Base-by-base conservation (phyloP, 2,113 vertebrate genomes). In the Heptranchias perlo region DNA sequence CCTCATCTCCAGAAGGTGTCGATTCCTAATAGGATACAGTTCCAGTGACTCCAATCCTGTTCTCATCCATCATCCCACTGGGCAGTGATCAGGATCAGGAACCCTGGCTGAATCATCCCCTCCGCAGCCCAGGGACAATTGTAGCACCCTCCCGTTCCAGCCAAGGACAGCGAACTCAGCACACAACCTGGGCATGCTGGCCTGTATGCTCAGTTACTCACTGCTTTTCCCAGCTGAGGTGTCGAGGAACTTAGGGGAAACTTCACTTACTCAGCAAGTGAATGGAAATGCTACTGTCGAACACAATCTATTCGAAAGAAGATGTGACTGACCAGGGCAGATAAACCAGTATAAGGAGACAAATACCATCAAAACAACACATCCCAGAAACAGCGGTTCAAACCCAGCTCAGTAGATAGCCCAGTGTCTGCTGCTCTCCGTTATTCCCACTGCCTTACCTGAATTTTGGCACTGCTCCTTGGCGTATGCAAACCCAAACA, bases 401-500 rank as follows among this genome's bases (percentile, higher is more conserved):
- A 58, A 58, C 58, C 58, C 58, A 58, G 58, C 58, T 3, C 58
- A 58, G 58, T 10, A 4, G 8, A 10, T 58, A 58, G 11, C 52
- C 2, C 31, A 39, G n/a, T 78, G 87, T 14, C 28, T 21, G 35
- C 54, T 5, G 3, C 4, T 0, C 87, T 7, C 13, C 31, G 35
- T 23, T 21, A 95, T 52, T 95, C 8, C 23, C 64, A 49, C 44
- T 28, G 11, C 28, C 0, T 96, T 98, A 99, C 99, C 98, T 98
- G 98, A 97, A 97, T 98, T 98, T 97, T 99, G 98, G 97, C 99
- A 99, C 96, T 98, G 98, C 96, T 98, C 98, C 94, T 98, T 98
- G 96, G 99, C 98, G 96, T 99, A 99, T 97, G 99, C 99, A 97
- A 99, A 99, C 13, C 99, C 99, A 98, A 99, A 99, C 96, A 99